These are phyloP conservation scores for Bradypodion pumilum DNA, from an alignment of 2,797 vertebrate genomes.

Conservation along the genomic window DNA sequence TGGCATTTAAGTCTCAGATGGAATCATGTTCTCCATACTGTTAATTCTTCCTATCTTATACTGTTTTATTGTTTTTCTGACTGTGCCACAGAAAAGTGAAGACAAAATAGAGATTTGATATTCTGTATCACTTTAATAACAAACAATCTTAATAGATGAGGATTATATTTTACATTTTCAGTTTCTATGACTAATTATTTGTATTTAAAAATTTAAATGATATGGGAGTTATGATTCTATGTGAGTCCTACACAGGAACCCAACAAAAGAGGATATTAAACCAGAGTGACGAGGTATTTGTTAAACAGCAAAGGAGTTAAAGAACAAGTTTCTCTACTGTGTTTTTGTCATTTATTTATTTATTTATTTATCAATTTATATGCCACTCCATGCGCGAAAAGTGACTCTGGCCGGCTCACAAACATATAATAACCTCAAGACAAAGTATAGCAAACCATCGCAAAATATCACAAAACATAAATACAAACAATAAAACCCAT, in stretches of 20 bases:
- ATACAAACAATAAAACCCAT: too few species aligned
- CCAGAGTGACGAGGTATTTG: neutral
- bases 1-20: neutral
- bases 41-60: neutral
- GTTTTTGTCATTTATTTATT: too few species aligned
- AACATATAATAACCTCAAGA: too few species aligned
- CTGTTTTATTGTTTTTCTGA: neutral
- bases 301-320: neutral
- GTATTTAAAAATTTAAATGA: neutral
- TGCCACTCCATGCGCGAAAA: too few species aligned
- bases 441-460: too few species aligned
- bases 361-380: too few species aligned
- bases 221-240: neutral
- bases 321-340: conserved; percentile 35
- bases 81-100: neutral
- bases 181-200: neutral
- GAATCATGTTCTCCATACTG: neutral
- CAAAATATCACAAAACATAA: too few species aligned
- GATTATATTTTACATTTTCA: neutral
- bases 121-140: neutral
- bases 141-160: neutral
- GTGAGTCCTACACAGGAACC: neutral
- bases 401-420: too few species aligned
- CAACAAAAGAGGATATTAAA: conserved; percentile 56
- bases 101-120: neutral